Percentiles rank a stretch among this genome's conserved stretches.
phyloP scores from a whole-genome alignment of 1,140 invertebrate genomes.

The Anadara kagoshimensis region DNA sequence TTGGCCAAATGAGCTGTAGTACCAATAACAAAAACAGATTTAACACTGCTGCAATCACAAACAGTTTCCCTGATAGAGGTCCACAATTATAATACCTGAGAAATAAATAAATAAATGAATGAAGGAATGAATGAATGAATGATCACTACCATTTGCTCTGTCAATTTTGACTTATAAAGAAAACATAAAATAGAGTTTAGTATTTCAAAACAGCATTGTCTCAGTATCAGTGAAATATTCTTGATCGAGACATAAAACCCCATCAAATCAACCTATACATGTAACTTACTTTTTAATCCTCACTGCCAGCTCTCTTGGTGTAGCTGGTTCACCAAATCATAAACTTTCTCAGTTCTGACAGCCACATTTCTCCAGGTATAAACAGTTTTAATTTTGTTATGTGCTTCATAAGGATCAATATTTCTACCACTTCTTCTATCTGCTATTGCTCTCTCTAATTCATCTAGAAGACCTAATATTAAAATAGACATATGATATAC shows the following conservation, averaged over 20 bases:
- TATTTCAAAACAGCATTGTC: too few species aligned
- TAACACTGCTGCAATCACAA: conserved; percentile 86
- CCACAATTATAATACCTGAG: conserved; percentile 80
- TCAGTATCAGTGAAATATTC: too few species aligned
- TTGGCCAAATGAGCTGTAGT: conserved; percentile 83
- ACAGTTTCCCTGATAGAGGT: conserved; percentile 81
- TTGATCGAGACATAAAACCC: too few species aligned
- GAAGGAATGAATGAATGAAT: too few species aligned
- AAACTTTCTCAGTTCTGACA: conserved; percentile 90
- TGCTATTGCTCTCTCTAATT: conserved; percentile 83
- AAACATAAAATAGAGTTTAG: too few species aligned
- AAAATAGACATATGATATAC: neutral
- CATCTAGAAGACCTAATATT: conserved; percentile 65
- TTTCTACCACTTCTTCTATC: conserved; percentile 73
- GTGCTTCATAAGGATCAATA: conserved; percentile 80
- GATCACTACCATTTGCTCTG: too few species aligned
- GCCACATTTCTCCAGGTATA: conserved; percentile 98
- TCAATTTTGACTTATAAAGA: too few species aligned
- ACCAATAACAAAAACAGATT: conserved; percentile 85
- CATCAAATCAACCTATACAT: too few species aligned
- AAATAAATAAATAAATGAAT: too few species aligned
- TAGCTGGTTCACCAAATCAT: conserved; percentile 79
- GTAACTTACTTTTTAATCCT: conserved; percentile 62
- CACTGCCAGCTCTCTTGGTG: conserved; percentile 46
- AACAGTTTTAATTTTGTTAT: conserved; percentile 85